These are phyloP conservation scores for Antheraea pernyi DNA, from an alignment of 1,140 invertebrate genomes.

Conservation along the genomic window DNA sequence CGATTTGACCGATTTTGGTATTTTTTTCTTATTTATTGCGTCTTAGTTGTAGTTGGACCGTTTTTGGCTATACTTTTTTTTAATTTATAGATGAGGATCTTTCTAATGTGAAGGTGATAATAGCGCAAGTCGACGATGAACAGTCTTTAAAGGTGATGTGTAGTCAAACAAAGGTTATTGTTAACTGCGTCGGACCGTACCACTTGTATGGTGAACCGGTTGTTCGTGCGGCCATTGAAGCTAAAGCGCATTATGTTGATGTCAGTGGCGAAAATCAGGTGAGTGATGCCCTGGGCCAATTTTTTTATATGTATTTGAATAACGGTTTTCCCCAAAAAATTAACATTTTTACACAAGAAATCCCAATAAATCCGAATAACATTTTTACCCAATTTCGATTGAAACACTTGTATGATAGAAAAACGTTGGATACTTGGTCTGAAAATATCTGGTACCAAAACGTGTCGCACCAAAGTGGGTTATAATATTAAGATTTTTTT, in stretches of 20 bases:
- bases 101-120: constrained; percentile 82
- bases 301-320: too few relatives aligned
- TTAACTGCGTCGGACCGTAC: constrained; percentile 96
- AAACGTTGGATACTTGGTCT: too few relatives aligned
- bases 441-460: too few relatives aligned
- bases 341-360: too few relatives aligned
- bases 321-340: too few relatives aligned
- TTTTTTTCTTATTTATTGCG: too few relatives aligned
- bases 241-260: constrained; percentile 92
- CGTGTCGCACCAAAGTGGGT: too few relatives aligned
- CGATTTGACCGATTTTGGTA: too few relatives aligned
- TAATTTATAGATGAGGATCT: constrained; percentile 79
- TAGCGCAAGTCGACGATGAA: constrained; percentile 88
- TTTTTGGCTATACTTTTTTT: neutral
- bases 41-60: too few relatives aligned
- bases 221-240: constrained; percentile 92
- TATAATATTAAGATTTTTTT: too few relatives aligned
- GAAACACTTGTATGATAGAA: too few relatives aligned
- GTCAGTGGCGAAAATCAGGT: constrained; percentile 93
- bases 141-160: constrained; percentile 89
- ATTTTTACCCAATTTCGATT: constrained; percentile 25
- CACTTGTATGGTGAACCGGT: constrained; percentile 94
- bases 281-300: constrained; percentile 15
- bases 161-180: constrained; percentile 83
- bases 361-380: too few relatives aligned